Evolutionary conservation across 2,888 invertebrate species (phyloP), one percentile per base, ranked within the genome.

Genomic region (Cartodere bifasciata): DNA sequence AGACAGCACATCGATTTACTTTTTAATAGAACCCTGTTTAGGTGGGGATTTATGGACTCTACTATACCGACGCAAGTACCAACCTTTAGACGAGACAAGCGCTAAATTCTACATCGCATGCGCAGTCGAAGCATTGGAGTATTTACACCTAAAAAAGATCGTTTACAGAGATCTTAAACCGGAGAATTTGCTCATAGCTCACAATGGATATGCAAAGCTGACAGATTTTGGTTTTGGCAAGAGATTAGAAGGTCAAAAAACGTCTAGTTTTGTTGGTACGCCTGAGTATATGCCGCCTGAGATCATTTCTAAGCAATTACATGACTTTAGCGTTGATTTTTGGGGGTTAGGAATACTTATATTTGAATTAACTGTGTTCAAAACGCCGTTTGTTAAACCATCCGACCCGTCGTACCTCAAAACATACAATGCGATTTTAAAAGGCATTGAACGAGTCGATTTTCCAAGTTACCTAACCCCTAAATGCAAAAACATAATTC

Each of bases 221-320:
- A 90, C 83, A 16, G 91, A 92, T 57, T 92, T 92, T 58, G 91
- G 92, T 10, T 92, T 91, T 55, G 86, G 88, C 15, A 91, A 91
- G 58, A 72, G 75, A 45, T 68, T 91, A 23, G 31, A 31, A 3
- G 14, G 5, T 16, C 68, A 74, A 37, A 88, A 88, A 58, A 90
- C 91, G 0, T 91, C 87, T 75, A 92, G 91, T 1, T 91, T 92
- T 60, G 91, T 90, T 29, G 92, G 92, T 7, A 92, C 91, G 0
- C 90, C 91, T 0, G 86, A 90, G 56, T 84, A 85, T 50, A 79
- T 84, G 5, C 79, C 83, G 1, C 84, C 85, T 0, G 85, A 92
- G 64, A 83, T 92, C 34, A 88, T 92, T 29, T 63, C 87, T 12
- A 90, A 88, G 60, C 79, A 79, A 52, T 74, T 76, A 5, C 78